These are phyloP conservation scores for Myotis daubentonii DNA, from an alignment of 2,797 vertebrate genomes.

Conservation along the genomic window DNA sequence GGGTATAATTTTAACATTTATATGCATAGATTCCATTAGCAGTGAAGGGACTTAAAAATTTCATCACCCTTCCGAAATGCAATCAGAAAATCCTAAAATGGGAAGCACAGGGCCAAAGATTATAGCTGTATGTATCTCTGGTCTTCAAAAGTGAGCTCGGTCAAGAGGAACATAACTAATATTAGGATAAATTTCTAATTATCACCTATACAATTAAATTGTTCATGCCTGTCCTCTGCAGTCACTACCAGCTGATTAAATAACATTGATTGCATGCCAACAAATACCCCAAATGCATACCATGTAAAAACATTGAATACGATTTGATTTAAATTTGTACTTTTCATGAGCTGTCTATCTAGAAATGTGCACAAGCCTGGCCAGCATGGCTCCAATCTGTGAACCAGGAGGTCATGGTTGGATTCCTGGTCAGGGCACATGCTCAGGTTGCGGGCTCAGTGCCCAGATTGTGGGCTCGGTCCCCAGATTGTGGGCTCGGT, in stretches of 20 bases:
- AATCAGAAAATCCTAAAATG: background rate
- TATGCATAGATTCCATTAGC: conserved; percentile 34
- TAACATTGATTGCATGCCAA: background rate
- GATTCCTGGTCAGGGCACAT: too few species aligned
- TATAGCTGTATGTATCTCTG: background rate
- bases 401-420: too few species aligned
- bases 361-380: background rate
- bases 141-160: background rate
- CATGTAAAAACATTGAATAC: background rate
- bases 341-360: background rate
- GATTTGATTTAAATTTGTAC: background rate
- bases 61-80: background rate
- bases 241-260: background rate
- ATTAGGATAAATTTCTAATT: conserved; percentile 42
- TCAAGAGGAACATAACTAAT: background rate
- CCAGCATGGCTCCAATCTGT: too few species aligned
- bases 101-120: background rate
- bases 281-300: background rate
- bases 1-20: conserved; percentile 43
- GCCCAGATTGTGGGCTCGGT: too few species aligned
- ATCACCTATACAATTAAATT: background rate
- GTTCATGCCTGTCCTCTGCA: background rate
- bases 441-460: too few species aligned
- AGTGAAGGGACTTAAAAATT: conserved; percentile 39
- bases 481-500: too few species aligned